phyloP scores from a whole-genome alignment of 2,888 invertebrate species.

The Aplocera efformata region DNA sequence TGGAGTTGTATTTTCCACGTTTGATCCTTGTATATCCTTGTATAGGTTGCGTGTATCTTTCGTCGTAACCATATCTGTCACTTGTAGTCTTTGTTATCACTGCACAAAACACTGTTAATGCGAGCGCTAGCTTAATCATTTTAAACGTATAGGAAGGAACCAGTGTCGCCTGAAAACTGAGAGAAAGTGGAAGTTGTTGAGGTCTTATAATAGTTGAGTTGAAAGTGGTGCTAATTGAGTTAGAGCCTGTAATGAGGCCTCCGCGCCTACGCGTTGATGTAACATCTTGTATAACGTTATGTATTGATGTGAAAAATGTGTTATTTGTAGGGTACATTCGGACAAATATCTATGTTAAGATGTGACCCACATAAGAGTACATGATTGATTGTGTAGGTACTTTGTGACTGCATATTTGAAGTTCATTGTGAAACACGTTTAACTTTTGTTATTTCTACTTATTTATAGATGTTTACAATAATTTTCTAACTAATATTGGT shows the following conservation, averaged over 20 bases:
- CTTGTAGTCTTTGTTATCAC: slow-evolving; percentile 39
- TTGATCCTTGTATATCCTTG: slow-evolving; percentile 49
- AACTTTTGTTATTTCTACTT: no score
- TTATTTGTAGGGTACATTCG: slow-evolving; percentile 10
- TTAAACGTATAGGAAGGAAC: background rate
- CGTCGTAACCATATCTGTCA: slow-evolving; percentile 36
- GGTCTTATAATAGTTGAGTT: slow-evolving; percentile 63
- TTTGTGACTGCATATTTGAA: no score
- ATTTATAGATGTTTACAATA: no score
- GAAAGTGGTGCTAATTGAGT: slow-evolving; percentile 71
- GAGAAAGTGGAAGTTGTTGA: slow-evolving; percentile 40
- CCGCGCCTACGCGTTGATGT: slow-evolving; percentile 27
- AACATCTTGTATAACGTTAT: slow-evolving; percentile 35
- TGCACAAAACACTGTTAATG: slow-evolving; percentile 37
- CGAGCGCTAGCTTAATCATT: slow-evolving; percentile 24
- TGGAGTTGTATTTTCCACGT: slow-evolving; percentile 57
- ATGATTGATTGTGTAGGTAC: no score
- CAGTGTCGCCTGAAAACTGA: slow-evolving; percentile 51
- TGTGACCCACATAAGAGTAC: slow-evolving; percentile 12
- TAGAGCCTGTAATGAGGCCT: slow-evolving; percentile 43
- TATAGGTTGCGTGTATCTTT: slow-evolving; percentile 21
- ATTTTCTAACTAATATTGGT: no score
- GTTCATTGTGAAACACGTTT: no score
- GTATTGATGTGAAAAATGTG: slow-evolving; percentile 12
- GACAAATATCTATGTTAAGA: slow-evolving; percentile 8